Conservation (phyloP, 2,888 invertebrate species). For the Aspidiotus rigidus region DNA sequence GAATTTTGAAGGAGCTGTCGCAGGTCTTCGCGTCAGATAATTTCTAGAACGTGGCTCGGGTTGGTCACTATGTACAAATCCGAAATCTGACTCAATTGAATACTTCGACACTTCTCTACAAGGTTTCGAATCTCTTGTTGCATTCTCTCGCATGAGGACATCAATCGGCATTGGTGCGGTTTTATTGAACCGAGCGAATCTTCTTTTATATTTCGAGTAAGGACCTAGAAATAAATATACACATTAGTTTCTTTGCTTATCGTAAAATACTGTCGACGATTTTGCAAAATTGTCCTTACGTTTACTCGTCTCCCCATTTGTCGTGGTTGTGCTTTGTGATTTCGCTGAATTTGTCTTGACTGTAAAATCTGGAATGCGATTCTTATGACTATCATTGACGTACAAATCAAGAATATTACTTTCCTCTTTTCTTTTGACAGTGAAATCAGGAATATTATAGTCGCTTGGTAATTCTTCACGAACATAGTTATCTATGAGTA, state of each 20-base stretch:
- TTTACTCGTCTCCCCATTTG: no score
- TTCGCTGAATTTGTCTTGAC: no score
- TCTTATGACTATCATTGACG: no score
- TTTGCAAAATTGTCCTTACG: no score
- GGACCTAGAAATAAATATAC: conserved; percentile 13
- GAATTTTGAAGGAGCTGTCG: conserved; percentile 20
- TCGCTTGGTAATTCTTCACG: no score
- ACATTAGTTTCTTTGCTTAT: conserved; percentile 4
- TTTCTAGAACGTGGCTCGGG: not conserved
- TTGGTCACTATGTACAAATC: not conserved
- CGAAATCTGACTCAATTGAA: not conserved
- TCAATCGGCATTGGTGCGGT: conserved; percentile 24
- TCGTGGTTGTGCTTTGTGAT: no score
- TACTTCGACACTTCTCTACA: not conserved
- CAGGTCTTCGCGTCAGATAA: conserved; percentile 18
- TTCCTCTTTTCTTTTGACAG: no score
- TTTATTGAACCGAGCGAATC: conserved; percentile 24
- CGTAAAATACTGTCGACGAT: no score
- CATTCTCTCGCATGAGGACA: not conserved
- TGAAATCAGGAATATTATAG: no score
- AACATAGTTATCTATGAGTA: no score
- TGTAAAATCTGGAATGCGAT: no score
- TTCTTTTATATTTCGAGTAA: conserved; percentile 12
- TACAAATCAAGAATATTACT: no score
- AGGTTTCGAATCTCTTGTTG: not conserved